Percentiles rank a stretch among this genome's conserved stretches.
Evolutionary conservation across 2,888 invertebrate species (phyloP).

Genomic region (Cataglyphis rosenhaueri): DNA sequence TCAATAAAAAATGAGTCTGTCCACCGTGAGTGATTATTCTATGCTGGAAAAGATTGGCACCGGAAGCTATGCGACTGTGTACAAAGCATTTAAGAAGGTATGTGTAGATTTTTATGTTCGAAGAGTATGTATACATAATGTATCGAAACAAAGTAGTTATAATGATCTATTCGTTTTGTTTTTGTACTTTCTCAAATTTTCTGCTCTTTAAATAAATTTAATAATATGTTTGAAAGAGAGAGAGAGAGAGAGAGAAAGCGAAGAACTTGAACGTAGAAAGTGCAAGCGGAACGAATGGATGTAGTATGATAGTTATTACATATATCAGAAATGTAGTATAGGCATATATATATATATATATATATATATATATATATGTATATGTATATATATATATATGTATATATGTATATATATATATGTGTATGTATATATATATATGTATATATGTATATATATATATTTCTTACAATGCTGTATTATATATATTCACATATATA

Average conservation of each 20-base stretch:
- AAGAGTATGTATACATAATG: conserved; percentile 6
- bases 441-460: not conserved
- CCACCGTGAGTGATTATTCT: conserved; percentile 89
- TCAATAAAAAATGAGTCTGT: conserved; percentile 85
- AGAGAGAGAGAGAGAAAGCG: not conserved
- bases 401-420: not conserved
- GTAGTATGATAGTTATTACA: conserved; percentile 49
- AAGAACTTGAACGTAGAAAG: not conserved
- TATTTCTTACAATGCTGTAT: not conserved
- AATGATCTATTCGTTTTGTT: not conserved
- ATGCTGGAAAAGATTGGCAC: conserved; percentile 92
- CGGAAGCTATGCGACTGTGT: conserved; percentile 94
- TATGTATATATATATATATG: not conserved
- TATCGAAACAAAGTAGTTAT: not conserved
- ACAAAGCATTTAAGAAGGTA: conserved; percentile 92
- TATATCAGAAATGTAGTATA: not conserved
- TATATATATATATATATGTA: not conserved
- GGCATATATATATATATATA: not conserved
- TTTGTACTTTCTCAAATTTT: not conserved
- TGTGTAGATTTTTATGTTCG: conserved; percentile 67
- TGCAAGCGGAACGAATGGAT: not conserved
- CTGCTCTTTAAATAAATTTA: not conserved
- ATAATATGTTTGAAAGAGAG: not conserved
- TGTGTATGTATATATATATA: not conserved
- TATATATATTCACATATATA: not conserved